These are phyloP conservation scores for Terebella lapidaria DNA, from an alignment of 2,888 invertebrate species.

Conservation along the genomic window DNA sequence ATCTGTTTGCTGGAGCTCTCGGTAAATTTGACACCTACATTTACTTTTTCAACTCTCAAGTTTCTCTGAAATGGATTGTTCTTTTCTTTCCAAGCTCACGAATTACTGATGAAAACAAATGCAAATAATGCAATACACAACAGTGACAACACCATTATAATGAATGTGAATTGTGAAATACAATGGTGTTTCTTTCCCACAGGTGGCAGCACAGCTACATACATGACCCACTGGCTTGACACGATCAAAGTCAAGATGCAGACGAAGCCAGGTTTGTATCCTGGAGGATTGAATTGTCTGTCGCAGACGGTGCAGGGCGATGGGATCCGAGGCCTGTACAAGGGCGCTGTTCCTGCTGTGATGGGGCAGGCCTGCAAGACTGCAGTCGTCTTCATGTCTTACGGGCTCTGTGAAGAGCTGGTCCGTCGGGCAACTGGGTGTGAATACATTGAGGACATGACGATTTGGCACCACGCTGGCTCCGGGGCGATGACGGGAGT, in stretches of 20 bases:
- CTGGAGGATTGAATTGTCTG: constrained; percentile 9
- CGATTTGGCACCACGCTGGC: constrained; percentile 16
- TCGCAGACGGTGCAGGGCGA: constrained; percentile 16
- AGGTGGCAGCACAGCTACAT: constrained; percentile 25
- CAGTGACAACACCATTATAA: background rate
- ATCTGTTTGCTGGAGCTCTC: background rate
- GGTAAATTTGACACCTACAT: background rate
- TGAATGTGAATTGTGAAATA: background rate
- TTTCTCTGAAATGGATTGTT: background rate
- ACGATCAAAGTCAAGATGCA: constrained; percentile 26
- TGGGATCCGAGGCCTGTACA: constrained; percentile 21
- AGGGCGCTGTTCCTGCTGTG: constrained; percentile 23
- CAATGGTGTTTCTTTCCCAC: background rate
- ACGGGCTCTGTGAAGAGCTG: constrained; percentile 21
- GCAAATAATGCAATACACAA: background rate
- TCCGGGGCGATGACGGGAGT: constrained; percentile 24
- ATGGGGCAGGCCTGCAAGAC: constrained; percentile 16
- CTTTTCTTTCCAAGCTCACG: background rate
- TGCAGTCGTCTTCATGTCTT: constrained; percentile 20
- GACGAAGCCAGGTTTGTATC: constrained; percentile 17
- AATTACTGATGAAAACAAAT: background rate
- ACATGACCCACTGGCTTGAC: constrained; percentile 24
- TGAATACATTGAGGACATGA: constrained; percentile 7
- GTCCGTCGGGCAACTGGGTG: background rate
- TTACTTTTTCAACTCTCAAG: background rate